Evolutionary conservation across 2,113 vertebrate genomes (phyloP), one percentile per base, ranked within the genome.

Genomic region (Eubucco bourcierii): DNA sequence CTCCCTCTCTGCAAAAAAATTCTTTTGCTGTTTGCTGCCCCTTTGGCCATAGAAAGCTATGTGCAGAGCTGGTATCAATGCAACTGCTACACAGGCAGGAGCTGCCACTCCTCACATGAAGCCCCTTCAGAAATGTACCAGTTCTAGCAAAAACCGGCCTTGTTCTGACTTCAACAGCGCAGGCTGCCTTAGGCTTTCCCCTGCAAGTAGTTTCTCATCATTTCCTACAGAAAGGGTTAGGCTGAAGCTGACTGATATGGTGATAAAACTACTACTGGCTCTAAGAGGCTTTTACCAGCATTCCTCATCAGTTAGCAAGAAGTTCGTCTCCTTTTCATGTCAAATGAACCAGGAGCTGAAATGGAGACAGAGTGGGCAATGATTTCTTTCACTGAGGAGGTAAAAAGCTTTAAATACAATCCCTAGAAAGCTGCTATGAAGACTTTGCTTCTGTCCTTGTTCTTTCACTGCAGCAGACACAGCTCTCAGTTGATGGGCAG

Each of bases 161-260:
- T 0, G 0, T 88, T 90, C 58, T 52, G 66, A 84, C 67, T 95
- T 95, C 59, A 52, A 50, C 47, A 46, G 83, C 70, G 91, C 37
- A 59, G 19, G 15, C 46, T 73, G 46, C 79, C 23, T n/a, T 55
- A 81, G 47, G 59, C 61, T 78, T 93, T 90, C 41, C 63, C 29
- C 39, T 47, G 66, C 67, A 65, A 73, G 59, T 84, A 84, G 85
- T 87, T 87, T 84, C 92, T 94, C 67, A 90, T 89, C n/a, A 84
- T 88, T 91, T 31, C 53, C 55, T 88, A 84, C 39, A 80, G 80
- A 90, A 94, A 81, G n/a, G 9, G 37, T 81, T 91, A 82, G 79
- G 67, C 58, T 39, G 84, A 77, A 50, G n/a, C 71, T 74, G 80
- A 92, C 65, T 66, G 60, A 84, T 81, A 41, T 6, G 7, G 60